Conservation (phyloP, 2,888 invertebrate genomes). For the Hemistola chrysoprasaria region DNA sequence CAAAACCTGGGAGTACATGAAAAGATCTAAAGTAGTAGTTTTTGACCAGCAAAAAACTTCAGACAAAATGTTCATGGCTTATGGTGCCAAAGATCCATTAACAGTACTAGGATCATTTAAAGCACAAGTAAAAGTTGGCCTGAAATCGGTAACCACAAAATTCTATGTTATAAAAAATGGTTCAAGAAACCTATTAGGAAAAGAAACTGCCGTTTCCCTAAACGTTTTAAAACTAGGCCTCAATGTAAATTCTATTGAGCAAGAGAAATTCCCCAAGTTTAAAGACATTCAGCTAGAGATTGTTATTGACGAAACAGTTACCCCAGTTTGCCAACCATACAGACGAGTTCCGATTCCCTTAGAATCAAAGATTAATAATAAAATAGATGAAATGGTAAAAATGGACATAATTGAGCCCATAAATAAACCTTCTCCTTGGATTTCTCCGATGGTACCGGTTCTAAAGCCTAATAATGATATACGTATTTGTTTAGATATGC, state of each 20-base stretch:
- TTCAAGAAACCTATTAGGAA: constrained; percentile 25
- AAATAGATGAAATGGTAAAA: constrained; percentile 15
- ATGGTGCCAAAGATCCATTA: constrained; percentile 25
- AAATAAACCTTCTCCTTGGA: too few relatives aligned
- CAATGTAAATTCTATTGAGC: constrained; percentile 14
- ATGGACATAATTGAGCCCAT: constrained; percentile 23
- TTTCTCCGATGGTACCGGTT: too few relatives aligned
- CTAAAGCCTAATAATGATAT: too few relatives aligned
- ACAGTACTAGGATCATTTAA: constrained; percentile 29
- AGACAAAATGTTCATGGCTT: constrained; percentile 23
- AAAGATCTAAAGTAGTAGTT: constrained; percentile 6
- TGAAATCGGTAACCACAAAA: too few relatives aligned
- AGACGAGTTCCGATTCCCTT: constrained; percentile 27
- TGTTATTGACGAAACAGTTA: too few relatives aligned
- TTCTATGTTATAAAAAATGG: constrained; percentile 12
- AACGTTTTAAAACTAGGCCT: constrained; percentile 25
- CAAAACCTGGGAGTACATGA: constrained; percentile 21
- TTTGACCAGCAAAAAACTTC: constrained; percentile 15
- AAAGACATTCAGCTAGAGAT: constrained; percentile 10
- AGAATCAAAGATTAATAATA: constrained; percentile 7
- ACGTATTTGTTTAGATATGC: constrained; percentile 30
- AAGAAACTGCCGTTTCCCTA: constrained; percentile 26
- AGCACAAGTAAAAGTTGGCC: constrained; percentile 9
- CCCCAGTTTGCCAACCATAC: too few relatives aligned
- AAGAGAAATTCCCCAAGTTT: constrained; percentile 1